phyloP scores from a whole-genome alignment of 2,113 vertebrate genomes.

The Corvus hawaiiensis region DNA sequence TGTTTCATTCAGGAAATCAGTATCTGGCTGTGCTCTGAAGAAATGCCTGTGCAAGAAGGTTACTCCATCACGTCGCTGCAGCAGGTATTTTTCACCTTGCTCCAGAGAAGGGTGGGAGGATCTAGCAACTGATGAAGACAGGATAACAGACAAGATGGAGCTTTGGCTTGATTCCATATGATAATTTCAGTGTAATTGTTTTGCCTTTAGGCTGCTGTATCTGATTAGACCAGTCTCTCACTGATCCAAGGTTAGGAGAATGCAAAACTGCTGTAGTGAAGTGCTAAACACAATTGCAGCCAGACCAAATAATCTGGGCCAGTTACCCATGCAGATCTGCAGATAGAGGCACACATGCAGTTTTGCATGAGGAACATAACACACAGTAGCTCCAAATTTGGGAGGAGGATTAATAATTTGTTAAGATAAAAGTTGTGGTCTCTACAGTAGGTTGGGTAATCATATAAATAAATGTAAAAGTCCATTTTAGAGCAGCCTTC shows the following conservation, averaged over 20 bases:
- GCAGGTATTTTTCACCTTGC: slow-evolving; percentile 30
- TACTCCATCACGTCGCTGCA: background rate
- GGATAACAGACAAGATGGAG: slow-evolving; percentile 50
- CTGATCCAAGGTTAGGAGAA: slow-evolving; percentile 42
- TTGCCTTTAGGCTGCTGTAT: slow-evolving; percentile 59
- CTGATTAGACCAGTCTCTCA: slow-evolving; percentile 30
- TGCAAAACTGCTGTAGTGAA: slow-evolving; percentile 40
- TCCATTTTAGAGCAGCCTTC: slow-evolving; percentile 30
- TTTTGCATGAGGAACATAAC: background rate
- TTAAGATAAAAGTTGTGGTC: slow-evolving; percentile 50
- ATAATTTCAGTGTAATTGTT: slow-evolving; percentile 60
- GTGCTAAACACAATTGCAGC: slow-evolving; percentile 5
- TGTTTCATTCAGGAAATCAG: background rate
- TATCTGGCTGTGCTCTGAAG: background rate
- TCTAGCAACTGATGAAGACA: slow-evolving; percentile 29
- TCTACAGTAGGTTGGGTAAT: background rate
- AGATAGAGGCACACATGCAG: background rate
- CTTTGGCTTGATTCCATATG: slow-evolving; percentile 39
- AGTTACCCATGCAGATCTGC: slow-evolving; percentile 12
- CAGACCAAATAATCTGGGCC: slow-evolving; percentile 5
- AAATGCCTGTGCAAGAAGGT: background rate
- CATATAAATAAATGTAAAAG: slow-evolving; percentile 55
- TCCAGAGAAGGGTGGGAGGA: slow-evolving; percentile 43
- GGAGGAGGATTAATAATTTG: slow-evolving; percentile 18
- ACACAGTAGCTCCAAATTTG: background rate